phyloP scores from a whole-genome alignment of 2,888 invertebrate species.

The Cephus runcator region DNA sequence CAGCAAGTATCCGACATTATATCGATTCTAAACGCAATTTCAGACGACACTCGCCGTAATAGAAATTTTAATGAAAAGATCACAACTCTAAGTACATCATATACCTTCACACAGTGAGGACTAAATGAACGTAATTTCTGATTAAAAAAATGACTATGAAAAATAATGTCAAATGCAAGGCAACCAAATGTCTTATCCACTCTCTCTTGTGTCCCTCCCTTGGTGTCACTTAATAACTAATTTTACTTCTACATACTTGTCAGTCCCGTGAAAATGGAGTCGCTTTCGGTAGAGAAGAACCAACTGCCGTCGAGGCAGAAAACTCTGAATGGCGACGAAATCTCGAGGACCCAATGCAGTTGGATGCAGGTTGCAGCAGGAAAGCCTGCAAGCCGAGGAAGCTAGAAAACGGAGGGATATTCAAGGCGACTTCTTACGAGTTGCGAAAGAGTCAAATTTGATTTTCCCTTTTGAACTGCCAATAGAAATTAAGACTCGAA shows the following conservation, averaged over 20 bases:
- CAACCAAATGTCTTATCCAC: neutral
- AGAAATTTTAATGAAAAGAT: slow-evolving; percentile 54
- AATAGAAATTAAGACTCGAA: neutral
- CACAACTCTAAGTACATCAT: slow-evolving; percentile 23
- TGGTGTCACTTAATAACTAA: neutral
- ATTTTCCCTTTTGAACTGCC: neutral
- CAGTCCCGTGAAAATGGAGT: neutral
- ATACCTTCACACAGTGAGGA: neutral
- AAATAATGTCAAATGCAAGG: neutral
- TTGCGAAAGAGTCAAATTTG: neutral
- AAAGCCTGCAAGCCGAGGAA: neutral
- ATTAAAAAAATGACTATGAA: neutral
- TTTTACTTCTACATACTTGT: neutral
- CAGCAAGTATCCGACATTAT: neutral
- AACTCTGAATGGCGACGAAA: neutral
- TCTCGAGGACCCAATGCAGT: neutral
- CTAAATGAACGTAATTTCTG: neutral
- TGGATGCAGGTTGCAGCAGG: neutral
- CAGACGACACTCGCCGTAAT: slow-evolving; percentile 26
- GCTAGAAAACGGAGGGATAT: neutral
- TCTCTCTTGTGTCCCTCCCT: neutral
- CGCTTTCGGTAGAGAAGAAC: neutral
- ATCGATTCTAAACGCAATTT: neutral
- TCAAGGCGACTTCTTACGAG: neutral
- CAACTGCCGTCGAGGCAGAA: neutral